phyloP scores from a whole-genome alignment of 2,797 vertebrate genomes.

The Otolemur crassicaudatus region DNA sequence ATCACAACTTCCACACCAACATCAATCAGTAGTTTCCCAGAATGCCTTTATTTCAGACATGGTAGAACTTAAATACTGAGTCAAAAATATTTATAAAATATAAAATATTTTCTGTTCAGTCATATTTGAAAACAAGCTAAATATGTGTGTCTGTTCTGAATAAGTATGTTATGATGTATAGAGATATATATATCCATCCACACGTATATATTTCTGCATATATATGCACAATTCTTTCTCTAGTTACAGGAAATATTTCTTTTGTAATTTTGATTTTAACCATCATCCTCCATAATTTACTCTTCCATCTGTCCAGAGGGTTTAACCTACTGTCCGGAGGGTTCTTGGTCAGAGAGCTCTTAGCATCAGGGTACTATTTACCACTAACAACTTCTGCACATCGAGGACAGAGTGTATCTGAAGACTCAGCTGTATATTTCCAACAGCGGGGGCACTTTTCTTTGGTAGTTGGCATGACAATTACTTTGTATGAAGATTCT shows the following conservation, averaged over 20 bases:
- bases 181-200: background rate
- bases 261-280: background rate
- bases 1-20: background rate
- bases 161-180: background rate
- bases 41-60: slow-evolving; percentile 71
- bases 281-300: background rate
- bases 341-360: background rate
- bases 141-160: background rate
- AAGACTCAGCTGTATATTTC: slow-evolving; percentile 89
- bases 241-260: background rate
- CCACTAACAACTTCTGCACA: slow-evolving; percentile 89
- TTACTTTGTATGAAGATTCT: slow-evolving; percentile 92
- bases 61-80: slow-evolving; percentile 38
- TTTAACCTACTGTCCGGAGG: background rate
- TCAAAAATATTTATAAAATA: slow-evolving; percentile 64
- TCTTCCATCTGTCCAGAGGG: background rate
- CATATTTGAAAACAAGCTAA: background rate
- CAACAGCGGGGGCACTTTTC: slow-evolving; percentile 94
- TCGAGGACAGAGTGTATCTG: slow-evolving; percentile 92
- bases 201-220: background rate
- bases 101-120: slow-evolving; percentile 41
- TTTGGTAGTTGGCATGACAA: slow-evolving; percentile 89
- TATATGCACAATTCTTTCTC: background rate
- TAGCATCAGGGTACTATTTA: slow-evolving; percentile 48
- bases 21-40: background rate